phyloP scores from a whole-genome alignment of 2,797 vertebrate species.

The Micropoecilia bifurca region DNA sequence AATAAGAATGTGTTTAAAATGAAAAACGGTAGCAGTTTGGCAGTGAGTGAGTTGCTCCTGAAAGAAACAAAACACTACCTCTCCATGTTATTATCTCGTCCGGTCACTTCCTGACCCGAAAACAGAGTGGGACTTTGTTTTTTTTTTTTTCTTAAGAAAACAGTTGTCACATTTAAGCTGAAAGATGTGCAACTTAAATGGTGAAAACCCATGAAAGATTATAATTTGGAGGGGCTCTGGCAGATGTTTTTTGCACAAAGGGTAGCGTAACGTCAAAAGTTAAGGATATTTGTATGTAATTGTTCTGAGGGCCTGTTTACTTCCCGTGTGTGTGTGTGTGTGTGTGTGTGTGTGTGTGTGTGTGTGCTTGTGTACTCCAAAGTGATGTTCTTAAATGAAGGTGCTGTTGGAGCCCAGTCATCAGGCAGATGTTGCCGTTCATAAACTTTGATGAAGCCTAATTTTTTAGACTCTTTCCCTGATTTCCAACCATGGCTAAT shows the following conservation, averaged over 20 bases:
- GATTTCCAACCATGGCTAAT: background rate
- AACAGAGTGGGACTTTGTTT: background rate
- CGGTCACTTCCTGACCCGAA: background rate
- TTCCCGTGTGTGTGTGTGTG: background rate
- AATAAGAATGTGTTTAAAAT: background rate
- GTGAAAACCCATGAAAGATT: background rate
- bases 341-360: background rate
- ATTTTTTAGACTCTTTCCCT: background rate
- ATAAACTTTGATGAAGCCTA: background rate
- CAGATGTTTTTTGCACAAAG: background rate
- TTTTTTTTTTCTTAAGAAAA: background rate
- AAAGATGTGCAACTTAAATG: background rate
- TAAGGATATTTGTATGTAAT: background rate
- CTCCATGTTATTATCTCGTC: background rate
- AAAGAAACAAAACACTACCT: constrained; percentile 4
- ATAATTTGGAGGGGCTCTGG: background rate
- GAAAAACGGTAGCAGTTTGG: background rate
- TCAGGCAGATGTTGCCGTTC: background rate
- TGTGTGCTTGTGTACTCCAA: background rate
- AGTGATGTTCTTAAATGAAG: background rate
- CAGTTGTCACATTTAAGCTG: background rate
- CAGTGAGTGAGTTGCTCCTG: background rate
- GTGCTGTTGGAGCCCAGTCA: constrained; percentile 11
- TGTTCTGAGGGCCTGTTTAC: background rate
- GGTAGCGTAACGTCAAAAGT: background rate